phyloP scores from a whole-genome alignment of 2,113 vertebrate species.

The Cathartes aura region DNA sequence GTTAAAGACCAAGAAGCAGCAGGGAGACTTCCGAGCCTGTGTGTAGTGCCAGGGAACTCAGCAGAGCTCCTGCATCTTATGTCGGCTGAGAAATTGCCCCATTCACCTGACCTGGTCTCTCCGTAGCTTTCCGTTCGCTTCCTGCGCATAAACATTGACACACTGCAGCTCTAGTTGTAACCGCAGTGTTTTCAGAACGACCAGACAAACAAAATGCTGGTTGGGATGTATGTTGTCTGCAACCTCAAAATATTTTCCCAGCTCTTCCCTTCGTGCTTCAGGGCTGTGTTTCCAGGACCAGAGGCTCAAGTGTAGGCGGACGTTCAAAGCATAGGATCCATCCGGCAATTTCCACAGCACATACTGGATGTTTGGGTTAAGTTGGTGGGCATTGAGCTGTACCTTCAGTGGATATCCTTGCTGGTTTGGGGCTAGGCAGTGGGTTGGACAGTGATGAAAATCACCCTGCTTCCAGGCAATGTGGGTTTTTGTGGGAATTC shows the following conservation, averaged over 20 bases:
- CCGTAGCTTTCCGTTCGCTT: not conserved
- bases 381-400: not conserved
- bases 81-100: not conserved
- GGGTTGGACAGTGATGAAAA: not conserved
- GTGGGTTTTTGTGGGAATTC: not conserved
- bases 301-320: not conserved
- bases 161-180: not conserved
- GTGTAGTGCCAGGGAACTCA: not conserved
- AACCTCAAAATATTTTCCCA: not conserved
- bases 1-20: not conserved
- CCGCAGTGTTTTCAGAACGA: not conserved
- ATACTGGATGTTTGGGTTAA: not conserved
- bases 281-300: not conserved
- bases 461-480: not conserved
- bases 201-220: not conserved
- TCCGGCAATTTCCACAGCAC: not conserved
- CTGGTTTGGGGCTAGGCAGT: not conserved
- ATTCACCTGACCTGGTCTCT: not conserved
- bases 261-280: not conserved
- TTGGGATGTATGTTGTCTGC: not conserved
- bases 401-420: fast-evolving
- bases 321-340: not conserved
- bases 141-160: not conserved
- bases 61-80: not conserved
- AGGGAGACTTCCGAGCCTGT: not conserved